These are phyloP conservation scores for Tenthredo distinguenda DNA, from an alignment of 2,888 invertebrate species.

Conservation along the genomic window DNA sequence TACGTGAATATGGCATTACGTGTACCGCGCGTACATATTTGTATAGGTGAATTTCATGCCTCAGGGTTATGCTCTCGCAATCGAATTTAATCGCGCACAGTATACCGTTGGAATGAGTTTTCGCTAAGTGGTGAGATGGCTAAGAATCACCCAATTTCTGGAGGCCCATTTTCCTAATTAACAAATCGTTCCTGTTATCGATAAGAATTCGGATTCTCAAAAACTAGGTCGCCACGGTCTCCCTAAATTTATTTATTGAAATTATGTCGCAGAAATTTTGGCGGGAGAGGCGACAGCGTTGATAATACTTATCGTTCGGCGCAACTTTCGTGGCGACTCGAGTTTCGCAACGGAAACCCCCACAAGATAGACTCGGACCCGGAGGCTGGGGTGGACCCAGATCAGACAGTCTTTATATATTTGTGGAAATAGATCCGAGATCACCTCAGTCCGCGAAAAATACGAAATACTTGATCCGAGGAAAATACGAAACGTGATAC, in stretches of 20 bases:
- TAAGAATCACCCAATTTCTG: background rate
- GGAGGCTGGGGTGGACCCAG: background rate
- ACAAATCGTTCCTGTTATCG: background rate
- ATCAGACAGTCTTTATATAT: constrained; percentile 29
- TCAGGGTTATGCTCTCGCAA: background rate
- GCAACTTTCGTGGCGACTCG: background rate
- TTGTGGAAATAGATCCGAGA: background rate
- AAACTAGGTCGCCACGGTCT: background rate
- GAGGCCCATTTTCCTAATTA: background rate
- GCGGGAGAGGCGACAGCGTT: background rate
- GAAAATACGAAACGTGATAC: constrained; percentile 28
- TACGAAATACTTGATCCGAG: constrained; percentile 31
- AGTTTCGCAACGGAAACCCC: constrained; percentile 7
- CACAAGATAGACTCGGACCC: background rate
- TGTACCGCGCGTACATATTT: background rate
- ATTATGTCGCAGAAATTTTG: background rate
- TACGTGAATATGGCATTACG: background rate
- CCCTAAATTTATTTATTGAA: constrained; percentile 13
- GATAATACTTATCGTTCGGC: background rate
- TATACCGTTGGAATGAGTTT: background rate
- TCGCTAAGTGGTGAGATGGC: background rate
- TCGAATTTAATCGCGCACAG: background rate
- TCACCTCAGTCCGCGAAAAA: constrained; percentile 12
- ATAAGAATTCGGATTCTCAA: background rate
- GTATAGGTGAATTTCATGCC: background rate